Evolutionary conservation across 2,888 invertebrate species (phyloP).

Genomic region (Sthenelais limicola): DNA sequence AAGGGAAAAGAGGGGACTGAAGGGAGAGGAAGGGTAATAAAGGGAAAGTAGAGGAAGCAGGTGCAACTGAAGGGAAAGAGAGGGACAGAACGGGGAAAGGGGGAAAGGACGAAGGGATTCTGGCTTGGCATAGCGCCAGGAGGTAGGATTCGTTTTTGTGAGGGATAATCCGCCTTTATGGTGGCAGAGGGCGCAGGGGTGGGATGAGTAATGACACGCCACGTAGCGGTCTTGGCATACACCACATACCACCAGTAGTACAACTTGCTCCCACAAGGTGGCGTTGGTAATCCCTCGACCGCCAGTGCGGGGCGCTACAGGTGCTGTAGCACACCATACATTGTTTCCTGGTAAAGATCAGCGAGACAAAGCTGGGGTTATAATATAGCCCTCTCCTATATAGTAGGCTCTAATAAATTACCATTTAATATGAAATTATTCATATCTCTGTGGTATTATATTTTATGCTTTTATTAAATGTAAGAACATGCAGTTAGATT

Average conservation of each 20-base stretch:
- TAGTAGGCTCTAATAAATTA: too few relatives aligned
- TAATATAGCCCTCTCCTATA: background rate
- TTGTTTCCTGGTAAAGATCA: too few relatives aligned
- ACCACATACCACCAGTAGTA: background rate
- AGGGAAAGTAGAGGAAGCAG: too few relatives aligned
- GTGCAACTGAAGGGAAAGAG: too few relatives aligned
- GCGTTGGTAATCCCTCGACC: background rate
- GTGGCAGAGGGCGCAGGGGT: slow-evolving; percentile 1
- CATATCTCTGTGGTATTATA: too few relatives aligned
- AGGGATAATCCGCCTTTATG: slow-evolving; percentile 19
- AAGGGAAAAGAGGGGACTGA: too few relatives aligned
- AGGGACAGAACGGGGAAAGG: too few relatives aligned
- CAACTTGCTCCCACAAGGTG: background rate
- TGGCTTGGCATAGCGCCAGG: background rate
- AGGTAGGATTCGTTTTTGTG: background rate
- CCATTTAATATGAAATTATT: too few relatives aligned
- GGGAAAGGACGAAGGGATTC: background rate
- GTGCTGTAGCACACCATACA: too few relatives aligned
- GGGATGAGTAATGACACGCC: slow-evolving; percentile 10
- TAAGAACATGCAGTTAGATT: too few relatives aligned
- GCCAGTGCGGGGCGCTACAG: background rate
- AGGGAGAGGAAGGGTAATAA: too few relatives aligned
- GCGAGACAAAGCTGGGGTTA: background rate
- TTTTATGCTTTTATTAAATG: too few relatives aligned
- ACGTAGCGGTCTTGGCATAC: background rate